Base-by-base conservation (phyloP, 2,797 vertebrate species). In the Gouania willdenowi region DNA sequence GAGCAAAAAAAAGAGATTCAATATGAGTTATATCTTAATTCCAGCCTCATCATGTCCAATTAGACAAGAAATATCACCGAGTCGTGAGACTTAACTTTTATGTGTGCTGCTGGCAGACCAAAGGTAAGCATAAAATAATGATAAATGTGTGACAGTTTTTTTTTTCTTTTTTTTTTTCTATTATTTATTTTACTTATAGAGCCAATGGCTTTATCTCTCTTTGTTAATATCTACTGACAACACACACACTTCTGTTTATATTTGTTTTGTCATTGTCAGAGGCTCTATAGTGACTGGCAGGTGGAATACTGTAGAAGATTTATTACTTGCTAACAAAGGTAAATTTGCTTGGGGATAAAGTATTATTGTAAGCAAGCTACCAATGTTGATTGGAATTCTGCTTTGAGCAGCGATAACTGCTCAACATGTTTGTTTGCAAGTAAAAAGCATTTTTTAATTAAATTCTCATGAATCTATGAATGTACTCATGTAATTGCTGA, bases 41-140 rank as follows among this genome's bases (percentile, higher is more conserved):
- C 74, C 62, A 38, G 41, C 36, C 41, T 55, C 40, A 78, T 75
- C 63, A 79, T 67, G 67, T 79, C 69, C 69, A 79, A 73, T 79
- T 76, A 71, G 21, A 39, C 27, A 18, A 65, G 40, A 75, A 61
- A 41, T 53, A 75, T 83, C 56, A 68, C 46, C 46, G 40, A 26
- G 24, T 58, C 40, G 26, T 31, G 41, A 35, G 28, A 52, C 58
- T 55, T 41, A 54, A 66, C 46, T 46, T 25, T 33, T 51, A 49
- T 51, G 42, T 28, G 5, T 34, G 25, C 8, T 23, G 52, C 42
- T 34, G 42, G 46, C 36, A 56, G 26, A 27, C 35, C 26, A 14
- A 36, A 47, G 41, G 47, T 32, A 31, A 49, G 50, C 37, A 48
- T 23, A 59, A 54, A n/a, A 66, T 61, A 34, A 41, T 32, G 16